Evolutionary conservation across 2,113 vertebrate genomes (phyloP), one percentile per base, ranked within the genome.

Genomic region (Chunga burmeisteri): DNA sequence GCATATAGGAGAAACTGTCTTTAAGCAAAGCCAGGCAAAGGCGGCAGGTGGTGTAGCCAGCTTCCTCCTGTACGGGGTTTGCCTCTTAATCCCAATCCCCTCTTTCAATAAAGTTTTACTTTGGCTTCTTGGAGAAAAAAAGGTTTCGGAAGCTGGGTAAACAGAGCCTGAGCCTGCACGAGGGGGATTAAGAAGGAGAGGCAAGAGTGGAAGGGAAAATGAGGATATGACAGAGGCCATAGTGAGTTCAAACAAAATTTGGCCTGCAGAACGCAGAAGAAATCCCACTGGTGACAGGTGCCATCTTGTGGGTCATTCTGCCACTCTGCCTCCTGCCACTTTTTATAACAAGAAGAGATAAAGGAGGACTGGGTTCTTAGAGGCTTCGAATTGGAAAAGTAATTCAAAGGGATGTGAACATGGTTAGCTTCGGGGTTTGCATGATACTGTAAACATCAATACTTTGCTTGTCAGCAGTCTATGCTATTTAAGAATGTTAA

Each of bases 241-340:
- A 50, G 97, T 96, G 98, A 99, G 99, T 99, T 99, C 99, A 99
- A 99, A 99, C 98, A 99, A 99, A 99, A 99, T 99, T 99, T 99
- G 99, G 99, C 99, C 99, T 99, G 98, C 98, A 99, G 99, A 99
- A 99, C 97, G 98, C 98, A 98, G 98, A 97, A 98, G 98, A 98
- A 99, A 99, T 98, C 97, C 98, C 98, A 98, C 98, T 98, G 97
- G 98, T 99, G 99, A 99, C 99, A 99, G 99, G 98, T 99, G 99
- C 99, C 99, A 99, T 99, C 99, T 99, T 99, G 98, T 98, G 99
- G 99, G 99, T 99, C 99, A 99, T 98, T 98, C 98, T 99, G 99
- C 99, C 98, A 98, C 98, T 99, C 99, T 99, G 99, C 98, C 98
- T 99, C 98, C 99, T 99, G 99, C 99, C 99, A 99, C 98, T 99